Conservation (phyloP, 1,140 invertebrate genomes). For the Drosophila ananassae region DNA sequence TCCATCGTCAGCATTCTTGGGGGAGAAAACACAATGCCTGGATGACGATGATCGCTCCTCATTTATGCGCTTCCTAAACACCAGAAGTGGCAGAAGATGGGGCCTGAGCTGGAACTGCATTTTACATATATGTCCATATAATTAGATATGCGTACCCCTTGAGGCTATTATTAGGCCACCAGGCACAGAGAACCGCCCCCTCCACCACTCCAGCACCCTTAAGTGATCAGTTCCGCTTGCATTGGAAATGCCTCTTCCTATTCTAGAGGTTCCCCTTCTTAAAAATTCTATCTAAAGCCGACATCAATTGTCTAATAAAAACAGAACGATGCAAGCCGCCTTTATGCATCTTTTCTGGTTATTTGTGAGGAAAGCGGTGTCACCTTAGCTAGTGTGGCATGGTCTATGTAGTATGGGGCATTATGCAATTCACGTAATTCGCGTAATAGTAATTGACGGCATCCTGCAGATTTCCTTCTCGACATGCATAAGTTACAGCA, state of each 20-base stretch:
- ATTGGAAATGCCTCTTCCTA: constrained; percentile 25
- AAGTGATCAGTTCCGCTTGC: constrained; percentile 78
- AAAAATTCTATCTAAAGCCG: constrained; percentile 33
- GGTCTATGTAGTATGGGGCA: constrained; percentile 12
- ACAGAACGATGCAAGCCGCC: not conserved
- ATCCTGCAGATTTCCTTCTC: constrained; percentile 54
- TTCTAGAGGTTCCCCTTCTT: constrained; percentile 26
- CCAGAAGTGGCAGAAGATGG: not conserved
- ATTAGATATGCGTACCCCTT: constrained; percentile 59
- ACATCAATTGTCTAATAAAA: constrained; percentile 71
- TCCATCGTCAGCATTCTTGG: constrained; percentile 2
- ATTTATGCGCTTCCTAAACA: constrained; percentile 52
- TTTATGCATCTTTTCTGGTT: constrained; percentile 25
- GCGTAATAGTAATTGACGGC: constrained; percentile 68
- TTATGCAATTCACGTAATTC: constrained; percentile 52
- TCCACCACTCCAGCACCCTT: constrained; percentile 34
- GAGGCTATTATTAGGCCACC: constrained; percentile 65
- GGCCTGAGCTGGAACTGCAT: constrained; percentile 53
- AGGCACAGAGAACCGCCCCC: not conserved
- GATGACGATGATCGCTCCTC: constrained; percentile 52
- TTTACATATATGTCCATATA: constrained; percentile 54
- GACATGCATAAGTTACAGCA: constrained; percentile 27
- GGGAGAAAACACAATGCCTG: constrained; percentile 25
- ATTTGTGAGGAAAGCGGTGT: constrained; percentile 38
- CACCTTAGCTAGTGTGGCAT: constrained; percentile 22